Percentiles rank a stretch among this genome's conserved stretches.
These are phyloP conservation scores for Bombus difficillimus DNA, from an alignment of 1,140 invertebrate species.

Conservation along the genomic window DNA sequence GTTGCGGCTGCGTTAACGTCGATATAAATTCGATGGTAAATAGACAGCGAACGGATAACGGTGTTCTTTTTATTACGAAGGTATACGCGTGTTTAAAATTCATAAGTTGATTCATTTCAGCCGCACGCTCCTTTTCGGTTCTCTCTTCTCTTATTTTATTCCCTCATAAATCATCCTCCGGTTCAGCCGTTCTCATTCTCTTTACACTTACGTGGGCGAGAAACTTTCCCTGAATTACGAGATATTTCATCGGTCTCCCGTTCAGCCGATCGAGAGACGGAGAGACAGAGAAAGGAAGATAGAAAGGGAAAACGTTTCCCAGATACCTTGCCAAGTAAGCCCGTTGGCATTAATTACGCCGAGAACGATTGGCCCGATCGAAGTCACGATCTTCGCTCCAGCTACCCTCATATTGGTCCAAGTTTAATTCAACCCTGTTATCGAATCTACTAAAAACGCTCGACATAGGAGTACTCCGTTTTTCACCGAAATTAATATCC, in stretches of 20 bases:
- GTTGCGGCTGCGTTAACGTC: neutral
- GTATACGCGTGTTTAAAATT: conserved; percentile 32
- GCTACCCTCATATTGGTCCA: neutral
- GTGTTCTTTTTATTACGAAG: neutral
- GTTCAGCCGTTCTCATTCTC: conserved; percentile 46
- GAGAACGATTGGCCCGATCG: conserved; percentile 55
- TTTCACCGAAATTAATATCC: neutral
- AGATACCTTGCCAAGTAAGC: conserved; percentile 41
- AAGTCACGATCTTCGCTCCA: conserved; percentile 5
- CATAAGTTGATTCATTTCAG: conserved; percentile 53
- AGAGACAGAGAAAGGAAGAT: neutral
- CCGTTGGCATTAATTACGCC: conserved; percentile 62
- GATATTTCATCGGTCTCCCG: conserved; percentile 62
- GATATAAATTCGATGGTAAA: neutral
- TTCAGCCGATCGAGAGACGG: conserved; percentile 50
- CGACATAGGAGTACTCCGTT: neutral
- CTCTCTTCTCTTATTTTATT: conserved; percentile 30
- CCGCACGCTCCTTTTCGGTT: conserved; percentile 11
- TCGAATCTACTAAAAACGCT: conserved; percentile 17
- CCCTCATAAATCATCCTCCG: conserved; percentile 55
- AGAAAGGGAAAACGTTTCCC: conserved; percentile 37
- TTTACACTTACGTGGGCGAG: conserved; percentile 59
- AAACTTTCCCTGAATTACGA: conserved; percentile 66
- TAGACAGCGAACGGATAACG: neutral
- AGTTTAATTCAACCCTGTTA: conserved; percentile 43